Evolutionary conservation across 2,797 vertebrate species (phyloP).

Genomic region (Microchirus variegatus): DNA sequence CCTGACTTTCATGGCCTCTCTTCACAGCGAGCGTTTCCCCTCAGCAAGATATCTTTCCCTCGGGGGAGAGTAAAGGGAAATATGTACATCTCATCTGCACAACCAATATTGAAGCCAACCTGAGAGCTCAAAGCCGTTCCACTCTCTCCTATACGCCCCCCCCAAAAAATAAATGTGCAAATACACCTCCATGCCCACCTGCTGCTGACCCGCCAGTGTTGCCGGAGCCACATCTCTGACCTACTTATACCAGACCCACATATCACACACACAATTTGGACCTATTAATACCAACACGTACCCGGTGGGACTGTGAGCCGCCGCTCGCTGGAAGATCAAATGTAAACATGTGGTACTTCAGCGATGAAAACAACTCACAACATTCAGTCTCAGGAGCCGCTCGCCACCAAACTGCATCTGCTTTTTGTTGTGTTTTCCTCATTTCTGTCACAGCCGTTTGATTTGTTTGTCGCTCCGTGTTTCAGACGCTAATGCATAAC

Average conservation of each 20-base stretch:
- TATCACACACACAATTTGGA: constrained; percentile 37
- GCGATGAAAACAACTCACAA: constrained; percentile 32
- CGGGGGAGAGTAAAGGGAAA: constrained; percentile 75
- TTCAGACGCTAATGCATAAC: constrained; percentile 5
- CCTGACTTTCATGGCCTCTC: constrained; percentile 74
- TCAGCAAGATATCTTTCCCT: constrained; percentile 60
- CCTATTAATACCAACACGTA: constrained; percentile 58
- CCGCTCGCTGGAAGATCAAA: constrained; percentile 58
- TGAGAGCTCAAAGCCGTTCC: constrained; percentile 54
- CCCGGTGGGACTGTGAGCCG: constrained; percentile 44
- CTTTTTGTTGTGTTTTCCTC: constrained; percentile 29
- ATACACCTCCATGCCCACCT: constrained; percentile 41
- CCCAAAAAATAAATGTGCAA: constrained; percentile 53
- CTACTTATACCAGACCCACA: constrained; percentile 48
- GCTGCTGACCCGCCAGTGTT: constrained; percentile 45
- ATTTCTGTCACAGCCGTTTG: constrained; percentile 22
- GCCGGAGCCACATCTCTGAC: constrained; percentile 48
- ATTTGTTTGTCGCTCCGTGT: constrained; percentile 7
- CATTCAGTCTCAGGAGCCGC: constrained; percentile 13
- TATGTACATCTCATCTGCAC: constrained; percentile 80
- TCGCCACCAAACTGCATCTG: constrained; percentile 24
- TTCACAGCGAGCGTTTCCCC: constrained; percentile 69
- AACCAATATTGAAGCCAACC: constrained; percentile 75
- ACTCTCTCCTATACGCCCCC: constrained; percentile 17
- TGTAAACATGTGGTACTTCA: constrained; percentile 52